Evolutionary conservation across 2,113 vertebrate species (phyloP).

Genomic region (Grammomys surdaster): DNA sequence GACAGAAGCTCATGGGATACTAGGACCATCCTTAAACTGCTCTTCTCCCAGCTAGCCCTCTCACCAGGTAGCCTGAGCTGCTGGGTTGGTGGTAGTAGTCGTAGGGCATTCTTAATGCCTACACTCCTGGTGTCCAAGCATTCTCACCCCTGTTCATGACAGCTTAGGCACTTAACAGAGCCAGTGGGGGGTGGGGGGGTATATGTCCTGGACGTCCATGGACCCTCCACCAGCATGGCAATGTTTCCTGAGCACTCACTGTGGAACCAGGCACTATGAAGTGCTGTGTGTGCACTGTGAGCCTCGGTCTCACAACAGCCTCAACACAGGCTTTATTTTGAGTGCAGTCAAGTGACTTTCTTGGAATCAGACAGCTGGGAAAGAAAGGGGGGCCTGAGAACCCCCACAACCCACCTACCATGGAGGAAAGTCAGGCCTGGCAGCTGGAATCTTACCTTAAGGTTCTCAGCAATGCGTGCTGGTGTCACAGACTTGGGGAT

Average conservation of each 20-base stretch:
- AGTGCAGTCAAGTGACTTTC: background rate
- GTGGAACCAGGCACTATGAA: background rate
- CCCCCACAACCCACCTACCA: accelerated
- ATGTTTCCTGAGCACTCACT: background rate
- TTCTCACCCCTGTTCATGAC: background rate
- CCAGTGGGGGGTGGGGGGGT: too few relatives aligned
- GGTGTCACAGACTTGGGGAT: conserved; percentile 96
- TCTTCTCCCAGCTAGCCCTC: background rate
- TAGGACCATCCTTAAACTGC: background rate
- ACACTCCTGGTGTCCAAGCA: background rate
- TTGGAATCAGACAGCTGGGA: background rate
- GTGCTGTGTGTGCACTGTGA: background rate
- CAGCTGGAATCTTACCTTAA: conserved; percentile 86
- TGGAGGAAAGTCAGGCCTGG: accelerated
- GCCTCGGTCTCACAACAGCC: background rate
- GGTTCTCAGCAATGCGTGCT: conserved; percentile 94
- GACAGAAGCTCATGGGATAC: background rate
- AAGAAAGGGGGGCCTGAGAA: background rate
- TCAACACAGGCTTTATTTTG: background rate
- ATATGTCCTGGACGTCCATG: background rate
- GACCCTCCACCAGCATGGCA: background rate
- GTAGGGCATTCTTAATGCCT: background rate
- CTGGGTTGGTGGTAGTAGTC: accelerated
- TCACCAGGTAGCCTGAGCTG: background rate
- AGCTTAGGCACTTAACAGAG: background rate